Evolutionary conservation across 2,888 invertebrate genomes (phyloP).

Genomic region (Cinara cedri): DNA sequence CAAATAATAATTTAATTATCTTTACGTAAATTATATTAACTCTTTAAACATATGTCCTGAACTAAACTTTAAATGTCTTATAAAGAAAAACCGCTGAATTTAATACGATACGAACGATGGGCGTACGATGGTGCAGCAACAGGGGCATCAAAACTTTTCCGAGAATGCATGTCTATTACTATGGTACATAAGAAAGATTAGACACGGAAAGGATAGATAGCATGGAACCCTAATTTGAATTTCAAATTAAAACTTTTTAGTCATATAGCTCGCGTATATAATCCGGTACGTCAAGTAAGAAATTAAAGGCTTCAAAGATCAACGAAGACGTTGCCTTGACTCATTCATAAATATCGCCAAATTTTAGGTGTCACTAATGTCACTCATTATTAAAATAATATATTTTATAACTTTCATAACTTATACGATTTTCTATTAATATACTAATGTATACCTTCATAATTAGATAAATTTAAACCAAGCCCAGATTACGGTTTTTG

Average conservation of each 20-base stretch:
- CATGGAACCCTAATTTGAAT: slow-evolving; percentile 33
- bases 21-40: background rate
- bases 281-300: slow-evolving; percentile 32
- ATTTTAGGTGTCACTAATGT: slow-evolving; percentile 34
- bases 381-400: slow-evolving; percentile 25
- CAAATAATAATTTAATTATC: too few species aligned
- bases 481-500: too few species aligned
- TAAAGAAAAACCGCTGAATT: background rate
- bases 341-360: background rate
- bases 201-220: slow-evolving; percentile 12
- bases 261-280: slow-evolving; percentile 11
- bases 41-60: background rate
- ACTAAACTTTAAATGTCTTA: background rate
- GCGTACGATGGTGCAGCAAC: background rate
- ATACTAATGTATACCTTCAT: too few species aligned
- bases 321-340: slow-evolving; percentile 17
- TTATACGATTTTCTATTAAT: too few species aligned
- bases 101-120: slow-evolving; percentile 7
- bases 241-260: slow-evolving; percentile 51
- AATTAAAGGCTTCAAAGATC: slow-evolving; percentile 43
- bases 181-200: slow-evolving; percentile 32
- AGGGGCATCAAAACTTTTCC: slow-evolving; percentile 22
- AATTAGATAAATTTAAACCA: too few species aligned
- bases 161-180: background rate
- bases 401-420: background rate